Evolutionary conservation across 2,113 vertebrate genomes (phyloP).

Genomic region (Apteryx mantelli): DNA sequence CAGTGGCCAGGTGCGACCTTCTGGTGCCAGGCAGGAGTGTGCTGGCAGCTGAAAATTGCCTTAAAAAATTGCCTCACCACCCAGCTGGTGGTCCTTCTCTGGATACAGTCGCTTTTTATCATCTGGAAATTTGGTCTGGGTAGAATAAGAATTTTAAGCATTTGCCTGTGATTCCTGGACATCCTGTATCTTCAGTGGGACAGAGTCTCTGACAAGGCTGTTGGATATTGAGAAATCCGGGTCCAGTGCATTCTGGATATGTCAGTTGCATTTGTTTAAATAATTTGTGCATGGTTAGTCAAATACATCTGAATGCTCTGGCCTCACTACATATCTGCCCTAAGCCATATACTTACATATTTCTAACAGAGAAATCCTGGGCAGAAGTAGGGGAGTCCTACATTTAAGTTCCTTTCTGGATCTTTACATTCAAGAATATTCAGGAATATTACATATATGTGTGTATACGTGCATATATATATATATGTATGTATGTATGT

Average conservation of each 20-base stretch:
- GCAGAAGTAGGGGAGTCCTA: background rate
- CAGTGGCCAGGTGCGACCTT: background rate
- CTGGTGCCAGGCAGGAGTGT: fast-evolving
- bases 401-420: background rate
- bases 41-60: background rate
- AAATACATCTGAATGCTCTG: background rate
- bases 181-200: background rate
- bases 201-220: background rate
- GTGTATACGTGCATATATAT: fast-evolving
- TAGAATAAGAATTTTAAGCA: background rate
- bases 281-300: background rate
- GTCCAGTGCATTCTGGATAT: background rate
- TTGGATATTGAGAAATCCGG: background rate
- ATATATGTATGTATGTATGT: too few relatives aligned
- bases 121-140: background rate
- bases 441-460: background rate
- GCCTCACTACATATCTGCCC: background rate
- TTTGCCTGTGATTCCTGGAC: background rate
- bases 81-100: background rate
- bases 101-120: fast-evolving
- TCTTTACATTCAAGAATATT: background rate
- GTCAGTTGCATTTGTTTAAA: background rate
- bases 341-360: background rate
- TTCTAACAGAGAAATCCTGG: background rate
- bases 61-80: too few relatives aligned